Base-by-base conservation (phyloP, 1,140 invertebrate species). In the Drosophila albomicans region DNA sequence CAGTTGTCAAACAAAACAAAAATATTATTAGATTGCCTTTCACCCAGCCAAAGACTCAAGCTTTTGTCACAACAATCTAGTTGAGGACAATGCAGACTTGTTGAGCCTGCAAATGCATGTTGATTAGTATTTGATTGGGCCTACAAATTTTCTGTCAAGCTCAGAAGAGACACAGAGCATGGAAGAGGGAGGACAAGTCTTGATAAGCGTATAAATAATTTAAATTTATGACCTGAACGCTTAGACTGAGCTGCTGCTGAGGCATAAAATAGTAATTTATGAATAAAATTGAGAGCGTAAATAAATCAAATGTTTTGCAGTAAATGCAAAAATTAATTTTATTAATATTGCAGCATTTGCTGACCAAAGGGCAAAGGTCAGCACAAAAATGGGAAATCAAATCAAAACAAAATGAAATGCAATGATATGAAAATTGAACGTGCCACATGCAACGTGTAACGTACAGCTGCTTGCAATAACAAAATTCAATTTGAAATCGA, bases 261-360 rank as follows among this genome's bases (percentile, higher is more conserved):
- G 28, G 13, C 48, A 73, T 57, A 7, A 57, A 65, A 72, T 75
- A 59, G 51, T 75, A 66, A 72, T 72, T 61, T 61, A n/a, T 32
- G 35, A 32, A 70, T 48, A 67, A 62, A 76, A 72, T 77, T 74
- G 54, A 76, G 62, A 20, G 43, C 77, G 88, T 87, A 87, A 87
- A 88, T 87, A 68, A 41, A 46, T 48, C 68, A 67, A 45, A 68
- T 71, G 41, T 64, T 75, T 7, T 78, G 84, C 80, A 69, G 35
- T 46, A 64, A 71, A 62, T 78, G 73, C 73, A 72, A 65, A 84
- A 84, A 80, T 87, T 80, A 84, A 88, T 87, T 78, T 79, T 56
- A 87, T 87, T 69, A 66, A 78, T 43, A 85, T 67, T 78, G 43
- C 16, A 45, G 35, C 15, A 57, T 20, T 41, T 57, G 20, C 35